Percentiles rank a stretch among this genome's conserved stretches.
Evolutionary conservation across 2,888 invertebrate genomes (phyloP).

Genomic region (Petrolisthes cinctipes): DNA sequence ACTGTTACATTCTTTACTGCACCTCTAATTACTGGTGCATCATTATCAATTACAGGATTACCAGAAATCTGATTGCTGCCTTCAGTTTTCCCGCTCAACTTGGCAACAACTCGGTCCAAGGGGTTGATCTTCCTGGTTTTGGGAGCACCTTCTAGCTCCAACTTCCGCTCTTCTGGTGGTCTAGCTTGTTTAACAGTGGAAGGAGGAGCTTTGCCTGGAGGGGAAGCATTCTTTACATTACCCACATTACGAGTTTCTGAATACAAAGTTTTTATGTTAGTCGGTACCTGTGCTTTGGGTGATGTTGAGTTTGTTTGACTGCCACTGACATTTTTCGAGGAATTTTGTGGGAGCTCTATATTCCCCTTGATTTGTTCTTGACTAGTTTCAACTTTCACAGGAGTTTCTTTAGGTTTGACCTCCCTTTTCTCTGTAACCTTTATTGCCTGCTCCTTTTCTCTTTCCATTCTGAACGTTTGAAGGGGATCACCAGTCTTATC

Average conservation of each 20-base stretch:
- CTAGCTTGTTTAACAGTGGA: neutral
- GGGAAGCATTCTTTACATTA: too few species aligned
- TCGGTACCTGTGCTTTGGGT: neutral
- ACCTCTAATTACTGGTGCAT: neutral
- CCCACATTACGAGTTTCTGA: neutral
- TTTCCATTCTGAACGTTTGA: constrained; percentile 18
- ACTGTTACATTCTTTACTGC: constrained; percentile 35
- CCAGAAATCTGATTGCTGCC: neutral
- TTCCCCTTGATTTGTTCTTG: neutral
- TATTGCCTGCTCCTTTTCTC: neutral
- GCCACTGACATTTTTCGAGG: too few species aligned
- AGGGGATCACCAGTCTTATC: constrained; percentile 22
- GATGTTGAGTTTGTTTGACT: neutral
- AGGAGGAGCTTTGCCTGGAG: neutral
- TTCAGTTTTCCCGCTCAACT: constrained; percentile 43
- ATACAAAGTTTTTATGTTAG: neutral
- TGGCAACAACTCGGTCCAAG: constrained; percentile 50
- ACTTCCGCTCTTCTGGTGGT: constrained; percentile 41
- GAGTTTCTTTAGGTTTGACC: neutral
- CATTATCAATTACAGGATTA: neutral
- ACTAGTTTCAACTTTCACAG: neutral
- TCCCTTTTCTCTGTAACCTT: neutral
- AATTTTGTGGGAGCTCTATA: too few species aligned
- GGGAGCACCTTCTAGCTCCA: constrained; percentile 48
- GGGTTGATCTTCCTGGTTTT: constrained; percentile 45